Base-by-base conservation (phyloP, 2,113 vertebrate genomes). In the Scomber scombrus region DNA sequence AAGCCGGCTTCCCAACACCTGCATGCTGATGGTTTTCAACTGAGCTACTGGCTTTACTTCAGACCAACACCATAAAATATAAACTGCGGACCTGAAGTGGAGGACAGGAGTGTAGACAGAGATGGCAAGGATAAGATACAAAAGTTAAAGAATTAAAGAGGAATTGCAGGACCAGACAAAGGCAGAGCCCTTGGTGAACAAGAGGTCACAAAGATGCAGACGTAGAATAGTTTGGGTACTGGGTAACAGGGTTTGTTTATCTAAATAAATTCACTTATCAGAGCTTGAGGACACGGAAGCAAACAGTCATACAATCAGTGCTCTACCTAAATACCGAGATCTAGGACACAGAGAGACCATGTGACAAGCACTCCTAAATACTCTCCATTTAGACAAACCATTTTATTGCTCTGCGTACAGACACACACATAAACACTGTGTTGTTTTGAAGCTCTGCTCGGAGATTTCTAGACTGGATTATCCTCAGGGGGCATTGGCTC, bases 11-110 rank as follows among this genome's bases (percentile, higher is more conserved):
- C 65, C 72, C 78, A 78, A 18, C 82, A 84, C 84, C 85, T 89
- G 91, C 49, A 56, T 88, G 78, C 56, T 1, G 0, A 86, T 82
- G 80, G 80, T 89, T 88, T 85, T 85, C 80, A 75, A 11, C 86
- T 66, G 29, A 84, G 70, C 61, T 67, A 45, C 64, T 85, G 82
- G 84, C 84, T 72, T 64, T 46, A 66, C 70, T 84, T 87, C 76
- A 86, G 47, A 88, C 55, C 40, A 58, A 11, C 16, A 18, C n/a
- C 6, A 3, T 84, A 68, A 87, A 78, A 80, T 84, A 76, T 51
- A 54, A 84, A 66, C 66, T 72, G 68, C 21, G 64, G 23, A 73
- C 51, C 31, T 74, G 26, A 51, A 52, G 75, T 19, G 31, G 19
- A 78, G 54, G 6, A 9, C 60, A 45, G 16, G 31, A 61, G 76